A percentile compares a stretch with the other conserved stretches of the same genome.
Evolutionary conservation across 2,888 invertebrate species (phyloP).

Genomic region (Leptinotarsa peninsularis): DNA sequence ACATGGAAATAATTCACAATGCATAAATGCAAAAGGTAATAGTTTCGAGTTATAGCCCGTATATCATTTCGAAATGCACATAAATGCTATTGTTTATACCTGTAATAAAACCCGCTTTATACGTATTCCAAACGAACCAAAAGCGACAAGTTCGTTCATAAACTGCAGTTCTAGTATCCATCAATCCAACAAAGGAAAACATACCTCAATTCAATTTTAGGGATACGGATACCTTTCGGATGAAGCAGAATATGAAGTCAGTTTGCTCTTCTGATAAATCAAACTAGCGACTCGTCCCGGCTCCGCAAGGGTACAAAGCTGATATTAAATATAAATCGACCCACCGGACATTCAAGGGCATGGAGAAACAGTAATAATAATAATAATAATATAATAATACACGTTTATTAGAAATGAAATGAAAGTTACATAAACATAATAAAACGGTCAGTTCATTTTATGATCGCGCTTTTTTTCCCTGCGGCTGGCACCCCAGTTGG

Average conservation of each 20-base stretch:
- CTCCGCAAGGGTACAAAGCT: too few relatives aligned
- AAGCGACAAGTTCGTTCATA: constrained; percentile 2
- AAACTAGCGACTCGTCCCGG: too few relatives aligned
- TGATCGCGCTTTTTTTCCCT: too few relatives aligned
- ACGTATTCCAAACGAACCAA: neutral
- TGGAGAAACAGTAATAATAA: too few relatives aligned
- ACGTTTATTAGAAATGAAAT: too few relatives aligned
- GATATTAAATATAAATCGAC: too few relatives aligned
- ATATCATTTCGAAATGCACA: constrained; percentile 9
- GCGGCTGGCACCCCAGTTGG: too few relatives aligned
- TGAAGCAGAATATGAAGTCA: neutral
- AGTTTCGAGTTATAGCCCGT: constrained; percentile 14
- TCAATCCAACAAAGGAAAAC: neutral
- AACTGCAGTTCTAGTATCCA: neutral
- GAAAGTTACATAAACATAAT: too few relatives aligned
- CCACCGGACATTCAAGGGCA: too few relatives aligned
- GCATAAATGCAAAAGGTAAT: constrained; percentile 5
- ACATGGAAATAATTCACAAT: neutral
- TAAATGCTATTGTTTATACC: constrained; percentile 16
- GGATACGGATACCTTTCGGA: neutral
- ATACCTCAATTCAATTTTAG: neutral
- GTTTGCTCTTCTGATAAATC: too few relatives aligned
- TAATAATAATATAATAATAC: too few relatives aligned
- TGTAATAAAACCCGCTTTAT: constrained; percentile 10
- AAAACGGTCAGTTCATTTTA: too few relatives aligned